Conservation (phyloP, 2,888 invertebrate genomes). For the Sarcophaga variegata region DNA sequence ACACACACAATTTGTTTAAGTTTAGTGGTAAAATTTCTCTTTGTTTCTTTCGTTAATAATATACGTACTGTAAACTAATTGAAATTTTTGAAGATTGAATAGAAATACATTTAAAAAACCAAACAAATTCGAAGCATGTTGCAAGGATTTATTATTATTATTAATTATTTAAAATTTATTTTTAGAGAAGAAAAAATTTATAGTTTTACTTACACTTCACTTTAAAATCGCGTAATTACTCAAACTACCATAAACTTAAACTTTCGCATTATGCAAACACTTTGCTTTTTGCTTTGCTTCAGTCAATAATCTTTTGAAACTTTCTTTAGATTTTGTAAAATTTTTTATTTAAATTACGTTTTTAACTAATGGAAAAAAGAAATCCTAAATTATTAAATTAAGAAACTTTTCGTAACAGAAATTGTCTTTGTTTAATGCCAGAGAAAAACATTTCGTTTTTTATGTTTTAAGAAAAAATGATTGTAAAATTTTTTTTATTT, state of each 20-base stretch:
- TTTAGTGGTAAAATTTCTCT: constrained; percentile 49
- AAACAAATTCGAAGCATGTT: constrained; percentile 42
- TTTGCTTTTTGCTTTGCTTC: background rate
- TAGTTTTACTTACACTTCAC: background rate
- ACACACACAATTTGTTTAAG: constrained; percentile 65
- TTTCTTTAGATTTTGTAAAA: background rate
- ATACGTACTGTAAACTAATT: constrained; percentile 5
- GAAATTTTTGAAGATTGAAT: constrained; percentile 19
- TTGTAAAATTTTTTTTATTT: constrained; percentile 31
- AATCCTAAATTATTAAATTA: constrained; percentile 17
- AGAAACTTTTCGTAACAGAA: constrained; percentile 30
- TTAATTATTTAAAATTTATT: background rate
- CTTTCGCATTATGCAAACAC: background rate
- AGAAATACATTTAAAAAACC: background rate
- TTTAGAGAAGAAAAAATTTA: background rate
- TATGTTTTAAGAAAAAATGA: constrained; percentile 36
- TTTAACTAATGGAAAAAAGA: background rate
- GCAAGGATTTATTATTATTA: constrained; percentile 11
- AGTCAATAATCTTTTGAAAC: background rate
- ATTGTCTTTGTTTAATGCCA: background rate
- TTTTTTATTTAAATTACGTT: background rate
- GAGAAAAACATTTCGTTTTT: constrained; percentile 25
- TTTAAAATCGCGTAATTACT: background rate
- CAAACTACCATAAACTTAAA: constrained; percentile 24
- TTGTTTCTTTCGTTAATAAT: constrained; percentile 19